phyloP scores from a whole-genome alignment of 2,113 vertebrate species.

The Platycercus adscitus region DNA sequence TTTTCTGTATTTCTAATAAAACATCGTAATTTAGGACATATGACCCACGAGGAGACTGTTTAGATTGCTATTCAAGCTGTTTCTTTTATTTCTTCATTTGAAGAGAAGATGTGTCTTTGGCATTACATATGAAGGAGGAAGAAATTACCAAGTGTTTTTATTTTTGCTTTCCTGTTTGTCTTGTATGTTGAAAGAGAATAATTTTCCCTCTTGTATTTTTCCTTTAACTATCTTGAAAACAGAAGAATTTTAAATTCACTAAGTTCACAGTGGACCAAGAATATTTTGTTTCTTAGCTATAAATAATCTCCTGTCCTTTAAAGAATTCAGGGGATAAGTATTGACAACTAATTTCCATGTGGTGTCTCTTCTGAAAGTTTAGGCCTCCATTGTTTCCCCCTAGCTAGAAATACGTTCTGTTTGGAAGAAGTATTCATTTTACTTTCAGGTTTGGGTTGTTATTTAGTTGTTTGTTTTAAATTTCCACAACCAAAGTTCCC shows the following conservation, averaged over 20 bases:
- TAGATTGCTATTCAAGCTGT: background rate
- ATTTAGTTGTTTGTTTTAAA: background rate
- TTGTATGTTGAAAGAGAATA: background rate
- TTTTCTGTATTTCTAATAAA: constrained; percentile 72
- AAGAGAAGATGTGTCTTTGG: background rate
- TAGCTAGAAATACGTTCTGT: background rate
- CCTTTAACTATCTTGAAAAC: background rate
- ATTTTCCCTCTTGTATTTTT: background rate
- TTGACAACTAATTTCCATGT: background rate
- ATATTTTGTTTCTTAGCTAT: background rate
- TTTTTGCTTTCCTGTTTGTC: background rate
- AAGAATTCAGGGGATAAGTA: background rate
- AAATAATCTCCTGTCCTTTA: constrained; percentile 8
- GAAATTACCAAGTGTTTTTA: background rate
- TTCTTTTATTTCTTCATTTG: background rate
- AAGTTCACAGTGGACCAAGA: constrained; percentile 23
- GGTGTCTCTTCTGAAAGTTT: background rate
- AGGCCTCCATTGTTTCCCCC: background rate
- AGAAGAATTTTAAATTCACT: background rate
- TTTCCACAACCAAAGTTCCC: background rate
- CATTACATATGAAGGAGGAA: background rate
- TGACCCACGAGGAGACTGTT: background rate
- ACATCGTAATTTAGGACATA: background rate
- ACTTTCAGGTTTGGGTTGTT: background rate
- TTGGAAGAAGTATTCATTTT: background rate